These are phyloP conservation scores for Aplochiton taeniatus DNA, from an alignment of 2,797 vertebrate genomes.

Conservation along the genomic window DNA sequence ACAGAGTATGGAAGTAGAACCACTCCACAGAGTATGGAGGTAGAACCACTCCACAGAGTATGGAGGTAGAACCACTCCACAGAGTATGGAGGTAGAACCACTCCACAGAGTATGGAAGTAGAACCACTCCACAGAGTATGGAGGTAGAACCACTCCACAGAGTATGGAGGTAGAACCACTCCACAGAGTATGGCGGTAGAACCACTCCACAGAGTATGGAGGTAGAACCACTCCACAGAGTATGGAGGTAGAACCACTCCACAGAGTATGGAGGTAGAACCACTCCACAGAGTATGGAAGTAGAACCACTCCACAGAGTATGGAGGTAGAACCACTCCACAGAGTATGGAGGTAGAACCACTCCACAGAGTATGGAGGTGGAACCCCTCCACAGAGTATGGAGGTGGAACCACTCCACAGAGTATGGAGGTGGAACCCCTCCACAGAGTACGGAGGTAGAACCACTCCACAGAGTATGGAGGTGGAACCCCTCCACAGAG, in stretches of 20 bases:
- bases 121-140: too few species aligned
- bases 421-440: slow-evolving; percentile 26
- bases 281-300: too few species aligned
- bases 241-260: slow-evolving; percentile 38
- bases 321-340: slow-evolving; percentile 33
- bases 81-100: slow-evolving; percentile 46
- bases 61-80: slow-evolving; percentile 33
- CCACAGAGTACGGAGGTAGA: too few species aligned
- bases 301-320: slow-evolving; percentile 27
- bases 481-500: too few species aligned
- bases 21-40: too few species aligned
- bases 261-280: slow-evolving; percentile 21
- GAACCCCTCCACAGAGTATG: too few species aligned
- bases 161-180: slow-evolving; percentile 26
- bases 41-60: slow-evolving; percentile 27
- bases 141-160: slow-evolving; percentile 34
- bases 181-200: too few species aligned
- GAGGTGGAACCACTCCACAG: slow-evolving; percentile 34
- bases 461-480: slow-evolving; percentile 15
- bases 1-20: slow-evolving; percentile 21
- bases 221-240: too few species aligned
- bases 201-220: slow-evolving; percentile 15
- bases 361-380: slow-evolving; percentile 11
- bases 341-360: slow-evolving; percentile 46
- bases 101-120: slow-evolving; percentile 12